phyloP scores from a whole-genome alignment of 2,888 invertebrate species.

The Tetheella fluctuosa region DNA sequence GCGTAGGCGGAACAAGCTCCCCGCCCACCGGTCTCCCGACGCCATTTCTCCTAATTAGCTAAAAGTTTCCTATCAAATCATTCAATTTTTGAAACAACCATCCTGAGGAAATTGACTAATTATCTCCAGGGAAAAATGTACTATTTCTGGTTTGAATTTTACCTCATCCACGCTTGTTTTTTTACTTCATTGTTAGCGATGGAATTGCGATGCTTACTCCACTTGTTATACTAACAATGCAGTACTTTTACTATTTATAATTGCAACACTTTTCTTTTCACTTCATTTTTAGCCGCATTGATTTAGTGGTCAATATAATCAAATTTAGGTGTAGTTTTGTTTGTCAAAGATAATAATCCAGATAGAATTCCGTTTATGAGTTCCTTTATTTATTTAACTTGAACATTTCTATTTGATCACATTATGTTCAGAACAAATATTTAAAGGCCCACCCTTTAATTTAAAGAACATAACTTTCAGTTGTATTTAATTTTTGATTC shows the following conservation, averaged over 20 bases:
- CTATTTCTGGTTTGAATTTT: no score
- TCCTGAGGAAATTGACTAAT: neutral
- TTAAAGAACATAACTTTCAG: neutral
- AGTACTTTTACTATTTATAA: neutral
- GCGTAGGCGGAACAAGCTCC: no score
- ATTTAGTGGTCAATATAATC: no score
- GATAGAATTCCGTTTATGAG: neutral
- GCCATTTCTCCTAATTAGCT: no score
- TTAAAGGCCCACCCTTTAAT: neutral
- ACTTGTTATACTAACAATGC: neutral
- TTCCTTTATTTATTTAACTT: neutral
- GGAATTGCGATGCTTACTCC: neutral
- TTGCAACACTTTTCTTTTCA: no score
- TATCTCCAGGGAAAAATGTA: no score
- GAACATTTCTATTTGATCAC: neutral
- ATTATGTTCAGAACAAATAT: neutral
- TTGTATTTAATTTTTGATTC: neutral
- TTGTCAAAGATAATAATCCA: constrained; percentile 9
- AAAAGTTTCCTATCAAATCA: neutral
- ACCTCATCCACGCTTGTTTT: no score
- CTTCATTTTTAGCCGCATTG: neutral
- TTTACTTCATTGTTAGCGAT: no score
- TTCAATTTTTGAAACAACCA: neutral
- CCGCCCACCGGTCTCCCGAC: no score
- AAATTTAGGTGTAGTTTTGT: constrained; percentile 3